Percentiles rank a stretch among this genome's conserved stretches.
Evolutionary conservation across 2,888 invertebrate species (phyloP).

Genomic region (Meteorus cinctellus): DNA sequence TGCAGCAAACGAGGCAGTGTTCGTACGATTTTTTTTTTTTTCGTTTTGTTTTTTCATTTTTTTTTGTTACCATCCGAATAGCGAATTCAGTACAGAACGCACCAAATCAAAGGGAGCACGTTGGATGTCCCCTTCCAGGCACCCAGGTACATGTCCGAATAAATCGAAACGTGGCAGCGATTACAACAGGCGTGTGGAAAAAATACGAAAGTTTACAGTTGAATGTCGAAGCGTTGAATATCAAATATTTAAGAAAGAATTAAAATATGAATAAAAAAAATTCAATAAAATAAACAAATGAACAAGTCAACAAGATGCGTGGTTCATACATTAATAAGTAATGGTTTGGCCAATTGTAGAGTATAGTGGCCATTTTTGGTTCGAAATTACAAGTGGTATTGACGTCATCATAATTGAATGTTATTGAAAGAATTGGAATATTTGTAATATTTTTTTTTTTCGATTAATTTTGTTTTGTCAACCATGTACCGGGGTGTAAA

Average conservation of each 20-base stretch:
- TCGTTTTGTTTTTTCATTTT: slow-evolving; percentile 48
- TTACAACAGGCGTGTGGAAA: slow-evolving; percentile 54
- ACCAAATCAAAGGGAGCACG: slow-evolving; percentile 71
- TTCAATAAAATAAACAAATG: slow-evolving; percentile 19
- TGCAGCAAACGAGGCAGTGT: slow-evolving; percentile 77
- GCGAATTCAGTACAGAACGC: slow-evolving; percentile 70
- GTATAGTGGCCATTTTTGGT: slow-evolving; percentile 38
- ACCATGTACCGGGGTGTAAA: slow-evolving; percentile 65
- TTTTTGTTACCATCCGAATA: slow-evolving; percentile 65
- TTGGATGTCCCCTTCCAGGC: slow-evolving; percentile 67
- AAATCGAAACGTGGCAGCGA: slow-evolving; percentile 54
- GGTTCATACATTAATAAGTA: slow-evolving; percentile 22
- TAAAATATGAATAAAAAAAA: slow-evolving; percentile 27
- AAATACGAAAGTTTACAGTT: slow-evolving; percentile 56
- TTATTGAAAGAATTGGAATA: slow-evolving; percentile 34
- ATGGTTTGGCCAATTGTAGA: slow-evolving; percentile 35
- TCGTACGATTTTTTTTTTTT: slow-evolving; percentile 69
- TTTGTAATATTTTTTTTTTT: slow-evolving; percentile 51
- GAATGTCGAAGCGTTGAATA: slow-evolving; percentile 58
- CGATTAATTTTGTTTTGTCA: slow-evolving; percentile 57
- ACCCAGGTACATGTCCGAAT: slow-evolving; percentile 72
- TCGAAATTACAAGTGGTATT: slow-evolving; percentile 29
- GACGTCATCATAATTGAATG: slow-evolving; percentile 32
- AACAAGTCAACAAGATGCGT: slow-evolving; percentile 32
- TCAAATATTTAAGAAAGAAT: slow-evolving; percentile 31